Base-by-base conservation (phyloP, 2,113 vertebrate genomes). In the Zosterops hypoxanthus region DNA sequence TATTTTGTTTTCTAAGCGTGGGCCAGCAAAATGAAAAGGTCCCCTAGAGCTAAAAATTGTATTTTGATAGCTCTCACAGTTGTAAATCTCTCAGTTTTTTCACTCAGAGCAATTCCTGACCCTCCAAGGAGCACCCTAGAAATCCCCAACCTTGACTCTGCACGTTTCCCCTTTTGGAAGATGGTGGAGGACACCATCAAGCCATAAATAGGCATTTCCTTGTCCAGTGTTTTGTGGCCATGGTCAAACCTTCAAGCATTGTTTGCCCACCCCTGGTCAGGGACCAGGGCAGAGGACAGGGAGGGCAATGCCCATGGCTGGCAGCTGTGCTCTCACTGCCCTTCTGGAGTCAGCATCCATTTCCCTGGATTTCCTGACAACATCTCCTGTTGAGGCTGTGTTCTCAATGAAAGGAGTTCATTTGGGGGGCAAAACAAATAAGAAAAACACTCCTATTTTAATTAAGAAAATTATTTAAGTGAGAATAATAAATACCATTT, bases 1-100 rank as follows among this genome's bases (percentile, higher is more conserved):
- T 17, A 2, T 12, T 3, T 18, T 1, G 36, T 64, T 72, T 75
- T 31, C n/a, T n/a, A 60, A 39, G 26, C 0, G 0, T 14, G 7
- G 17, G 53, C 23, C 44, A 82, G 41, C 33, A 90, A 91, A 90
- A 57, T 53, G n/a, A 36, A 81, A 66, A 49, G 15, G 39, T 44
- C 5, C 15, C 5, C n/a, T 39, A 20, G 39, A 75, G 52, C 7
- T 11, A 15, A 56, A 42, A 9, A 5, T 34, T 3, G 1, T 39
- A 42, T 55, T 95, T 91, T 66, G 18, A 33, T n/a, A 64, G 28
- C 23, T 85, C n/a, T 59, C 42, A 49, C 22, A 12, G 50, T 4
- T 57, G 20, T 12, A 82, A 85, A 52, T 50, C 28, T 73, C 25
- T 73, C n/a, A 11, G 6, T 29, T 21, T 89, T 92, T 82, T 34